Evolutionary conservation across 2,888 invertebrate species (phyloP).

Genomic region (Ypsolopha scabrella): DNA sequence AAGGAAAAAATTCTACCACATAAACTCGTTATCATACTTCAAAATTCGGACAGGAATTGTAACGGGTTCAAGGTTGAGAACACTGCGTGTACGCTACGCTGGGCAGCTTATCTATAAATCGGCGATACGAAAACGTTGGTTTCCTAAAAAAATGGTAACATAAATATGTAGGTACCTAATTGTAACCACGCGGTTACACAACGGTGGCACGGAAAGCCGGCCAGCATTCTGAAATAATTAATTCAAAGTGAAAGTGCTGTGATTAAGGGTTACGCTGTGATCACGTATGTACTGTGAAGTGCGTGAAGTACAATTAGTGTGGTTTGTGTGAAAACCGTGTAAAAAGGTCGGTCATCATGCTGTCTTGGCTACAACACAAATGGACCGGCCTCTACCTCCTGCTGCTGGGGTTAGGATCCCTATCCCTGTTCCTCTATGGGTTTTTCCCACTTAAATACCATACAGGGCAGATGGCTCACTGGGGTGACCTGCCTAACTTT

Average conservation of each 20-base stretch:
- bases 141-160: too few relatives aligned
- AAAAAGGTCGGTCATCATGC: conserved; percentile 25
- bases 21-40: too few relatives aligned
- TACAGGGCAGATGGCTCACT: conserved; percentile 53
- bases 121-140: too few relatives aligned
- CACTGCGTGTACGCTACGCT: too few relatives aligned
- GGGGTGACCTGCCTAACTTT: conserved; percentile 65
- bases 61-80: too few relatives aligned
- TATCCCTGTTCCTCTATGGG: conserved; percentile 68
- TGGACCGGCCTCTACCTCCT: conserved; percentile 56
- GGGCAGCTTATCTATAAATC: too few relatives aligned
- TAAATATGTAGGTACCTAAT: too few relatives aligned
- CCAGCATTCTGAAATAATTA: not conserved
- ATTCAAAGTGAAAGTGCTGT: not conserved
- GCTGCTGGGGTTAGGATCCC: conserved; percentile 37
- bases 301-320: not conserved
- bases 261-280: conserved; percentile 3
- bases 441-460: conserved; percentile 72
- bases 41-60: too few relatives aligned
- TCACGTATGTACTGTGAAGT: conserved; percentile 1
- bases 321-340: not conserved
- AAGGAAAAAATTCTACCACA: too few relatives aligned
- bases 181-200: not conserved
- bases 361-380: conserved; percentile 48
- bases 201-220: conserved; percentile 1